phyloP scores from a whole-genome alignment of 2,888 invertebrate genomes.

The Agapetus fuscipes region DNA sequence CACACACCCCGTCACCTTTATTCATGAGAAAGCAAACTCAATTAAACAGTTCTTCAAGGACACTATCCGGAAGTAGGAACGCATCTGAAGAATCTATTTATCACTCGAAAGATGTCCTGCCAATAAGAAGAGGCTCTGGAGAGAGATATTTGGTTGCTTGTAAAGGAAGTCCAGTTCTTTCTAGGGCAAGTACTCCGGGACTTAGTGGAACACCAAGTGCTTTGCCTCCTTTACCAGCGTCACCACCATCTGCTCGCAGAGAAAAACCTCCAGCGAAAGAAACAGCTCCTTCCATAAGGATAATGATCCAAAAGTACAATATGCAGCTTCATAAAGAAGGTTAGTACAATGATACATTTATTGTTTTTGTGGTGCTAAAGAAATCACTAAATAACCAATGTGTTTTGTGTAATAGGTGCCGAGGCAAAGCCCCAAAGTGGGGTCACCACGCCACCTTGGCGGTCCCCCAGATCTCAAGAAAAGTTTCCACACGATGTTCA shows the following conservation, averaged over 20 bases:
- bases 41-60: slow-evolving; percentile 12
- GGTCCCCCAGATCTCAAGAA: slow-evolving; percentile 21
- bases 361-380: not conserved
- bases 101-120: slow-evolving; percentile 13
- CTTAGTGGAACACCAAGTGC: slow-evolving; percentile 16
- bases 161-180: slow-evolving; percentile 20
- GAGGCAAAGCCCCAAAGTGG: slow-evolving; percentile 21
- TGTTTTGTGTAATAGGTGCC: slow-evolving; percentile 26
- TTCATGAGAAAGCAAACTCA: slow-evolving; percentile 10
- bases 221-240: slow-evolving; percentile 49
- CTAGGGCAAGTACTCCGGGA: slow-evolving; percentile 18
- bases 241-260: slow-evolving; percentile 46
- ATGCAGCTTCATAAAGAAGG: slow-evolving; percentile 53
- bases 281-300: slow-evolving; percentile 57
- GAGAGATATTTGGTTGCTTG: slow-evolving; percentile 14
- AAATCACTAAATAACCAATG: not conserved
- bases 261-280: slow-evolving; percentile 47
- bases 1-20: slow-evolving; percentile 18
- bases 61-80: slow-evolving; percentile 14
- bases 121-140: slow-evolving; percentile 17
- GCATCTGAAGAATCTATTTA: slow-evolving; percentile 18
- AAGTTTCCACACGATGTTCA: slow-evolving; percentile 17
- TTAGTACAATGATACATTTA: slow-evolving; percentile 22
- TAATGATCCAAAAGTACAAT: slow-evolving; percentile 63
- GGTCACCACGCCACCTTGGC: slow-evolving; percentile 25